phyloP scores from a whole-genome alignment of 1,140 invertebrate genomes.

The Lineus longissimus region DNA sequence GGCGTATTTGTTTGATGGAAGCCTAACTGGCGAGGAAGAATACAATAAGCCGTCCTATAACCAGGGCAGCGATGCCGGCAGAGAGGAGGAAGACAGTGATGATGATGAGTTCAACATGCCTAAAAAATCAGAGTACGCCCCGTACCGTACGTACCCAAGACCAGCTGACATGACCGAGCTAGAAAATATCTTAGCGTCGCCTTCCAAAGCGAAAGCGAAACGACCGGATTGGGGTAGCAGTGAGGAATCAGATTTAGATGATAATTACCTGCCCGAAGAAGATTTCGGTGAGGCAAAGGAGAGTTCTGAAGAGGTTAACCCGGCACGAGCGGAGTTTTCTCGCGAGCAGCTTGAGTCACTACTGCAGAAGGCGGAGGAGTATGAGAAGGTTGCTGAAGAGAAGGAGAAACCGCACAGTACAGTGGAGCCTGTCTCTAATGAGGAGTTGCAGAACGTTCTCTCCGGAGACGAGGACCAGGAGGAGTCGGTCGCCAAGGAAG shows the following conservation, averaged over 20 bases:
- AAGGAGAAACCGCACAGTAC: neutral
- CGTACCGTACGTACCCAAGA: neutral
- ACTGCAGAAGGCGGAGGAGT: neutral
- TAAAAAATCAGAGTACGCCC: neutral
- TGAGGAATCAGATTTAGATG: neutral
- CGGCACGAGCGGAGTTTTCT: too few relatives aligned
- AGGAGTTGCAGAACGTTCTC: neutral
- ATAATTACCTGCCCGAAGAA: neutral
- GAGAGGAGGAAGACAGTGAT: neutral
- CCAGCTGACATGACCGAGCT: constrained; percentile 1
- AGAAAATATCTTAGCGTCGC: neutral
- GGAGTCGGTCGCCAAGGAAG: neutral
- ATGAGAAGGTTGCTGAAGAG: neutral
- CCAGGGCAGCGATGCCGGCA: neutral
- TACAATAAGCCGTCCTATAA: neutral
- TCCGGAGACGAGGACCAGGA: neutral
- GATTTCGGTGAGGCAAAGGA: neutral
- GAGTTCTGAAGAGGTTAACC: neutral
- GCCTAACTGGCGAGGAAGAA: neutral
- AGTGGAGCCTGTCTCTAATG: neutral
- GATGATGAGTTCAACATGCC: neutral
- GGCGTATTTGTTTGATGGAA: neutral
- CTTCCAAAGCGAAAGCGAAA: too few relatives aligned
- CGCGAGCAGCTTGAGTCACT: neutral
- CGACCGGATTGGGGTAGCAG: too few relatives aligned